Base-by-base conservation (phyloP, 2,797 vertebrate species). In the Oophaga sylvatica region DNA sequence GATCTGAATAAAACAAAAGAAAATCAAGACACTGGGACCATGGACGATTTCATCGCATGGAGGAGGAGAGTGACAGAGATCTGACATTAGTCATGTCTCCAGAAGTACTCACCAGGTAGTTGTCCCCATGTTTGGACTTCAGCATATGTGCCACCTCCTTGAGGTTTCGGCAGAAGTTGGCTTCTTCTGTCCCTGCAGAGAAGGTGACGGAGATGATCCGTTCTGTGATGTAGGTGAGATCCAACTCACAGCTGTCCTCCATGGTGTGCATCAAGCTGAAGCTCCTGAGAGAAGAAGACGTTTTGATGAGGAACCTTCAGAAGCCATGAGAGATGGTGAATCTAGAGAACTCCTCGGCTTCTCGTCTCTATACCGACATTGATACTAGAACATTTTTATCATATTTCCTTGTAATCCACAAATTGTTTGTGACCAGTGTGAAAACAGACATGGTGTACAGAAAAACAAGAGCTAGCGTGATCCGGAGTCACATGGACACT, bases 151-250 rank as follows among this genome's bases (percentile, higher is more conserved):
- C 97, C 89, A 99, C 98, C 92, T 99, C 97, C 0, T 95, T 96
- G 90, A 99, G 95, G 94, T 99, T 98, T 92, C 93, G 94, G n/a
- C 95, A 93, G 85, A 98, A 99, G 92, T 92, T 97, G 91, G 96
- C 96, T 91, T 99, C 97, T 16, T 98, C 97, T 0, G 96, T 96
- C 0, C 91, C 87, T 81, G 95, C 95, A 90, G 97, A 95, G 91
- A 97, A 99, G 90, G 97, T 97, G 89, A 99, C 97, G 0, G 98
- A 97, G 31, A 99, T 98, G 93, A 99, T 99, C 83, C 98, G 94
- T 93, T 99, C 98, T 0, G 98, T 99, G 95, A 99, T 97, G 80
- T 99, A 99, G 89, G 98, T 94, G 93, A 99, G 95, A 93, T 99
- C 98, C 94, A 99, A 91, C 93, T 99, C 98, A 17, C 97, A 99